These are phyloP conservation scores for Drosophila prostipennis DNA, from an alignment of 2,888 invertebrate species.

Conservation along the genomic window DNA sequence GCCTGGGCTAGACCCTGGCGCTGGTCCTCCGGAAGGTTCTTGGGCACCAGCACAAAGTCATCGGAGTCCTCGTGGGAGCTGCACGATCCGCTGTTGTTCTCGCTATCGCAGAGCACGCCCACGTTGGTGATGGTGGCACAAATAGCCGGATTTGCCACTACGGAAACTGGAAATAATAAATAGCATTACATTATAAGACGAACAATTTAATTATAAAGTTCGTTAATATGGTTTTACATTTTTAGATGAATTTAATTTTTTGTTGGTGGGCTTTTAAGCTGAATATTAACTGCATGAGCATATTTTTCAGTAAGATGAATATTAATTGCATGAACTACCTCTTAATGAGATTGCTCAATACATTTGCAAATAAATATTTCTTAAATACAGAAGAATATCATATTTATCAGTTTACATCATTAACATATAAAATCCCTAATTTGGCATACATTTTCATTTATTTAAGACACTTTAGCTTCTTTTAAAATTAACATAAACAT, in stretches of 20 bases:
- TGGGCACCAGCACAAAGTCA: conserved; percentile 93
- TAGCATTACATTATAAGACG: no score
- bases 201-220: no score
- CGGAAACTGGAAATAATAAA: conserved; percentile 82
- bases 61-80: conserved; percentile 90
- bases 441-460: not conserved
- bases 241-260: no score
- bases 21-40: conserved; percentile 87
- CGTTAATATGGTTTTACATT: no score
- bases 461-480: not conserved
- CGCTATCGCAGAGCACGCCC: conserved; percentile 85
- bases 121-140: conserved; percentile 86
- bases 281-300: no score
- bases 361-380: no score
- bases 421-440: not conserved
- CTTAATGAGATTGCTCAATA: no score
- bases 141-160: conserved; percentile 85
- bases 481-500: not conserved
- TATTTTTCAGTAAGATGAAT: no score
- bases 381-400: no score
- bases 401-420: not conserved
- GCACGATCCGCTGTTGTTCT: conserved; percentile 85
- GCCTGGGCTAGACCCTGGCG: conserved; percentile 49
- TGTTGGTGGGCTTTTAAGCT: no score
- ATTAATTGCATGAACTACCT: no score